A percentile compares a stretch with the other conserved stretches of the same genome.
Evolutionary conservation across 2,113 vertebrate genomes (phyloP).

Genomic region (Calidris pygmaea): DNA sequence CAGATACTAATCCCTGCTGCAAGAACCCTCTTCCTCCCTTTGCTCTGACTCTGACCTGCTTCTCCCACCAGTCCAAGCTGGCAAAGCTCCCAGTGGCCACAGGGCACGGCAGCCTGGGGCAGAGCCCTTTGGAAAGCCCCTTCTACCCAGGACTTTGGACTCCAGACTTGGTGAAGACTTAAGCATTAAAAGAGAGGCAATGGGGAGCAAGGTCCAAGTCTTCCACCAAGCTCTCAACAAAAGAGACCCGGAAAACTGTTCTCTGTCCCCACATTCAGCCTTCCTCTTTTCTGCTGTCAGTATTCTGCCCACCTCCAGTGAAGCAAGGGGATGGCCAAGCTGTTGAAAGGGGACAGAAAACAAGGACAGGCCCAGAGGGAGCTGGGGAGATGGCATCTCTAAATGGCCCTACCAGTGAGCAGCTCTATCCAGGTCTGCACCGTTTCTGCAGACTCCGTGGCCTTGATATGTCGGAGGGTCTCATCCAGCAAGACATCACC

Average conservation of each 20-base stretch:
- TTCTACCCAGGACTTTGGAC: no score
- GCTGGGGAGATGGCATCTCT: rapidly evolving
- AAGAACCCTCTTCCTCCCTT: not conserved
- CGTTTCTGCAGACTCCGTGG: constrained; percentile 74
- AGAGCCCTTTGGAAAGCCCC: not conserved
- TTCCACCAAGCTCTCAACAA: rapidly evolving
- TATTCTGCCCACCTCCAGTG: not conserved
- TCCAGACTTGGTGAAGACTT: not conserved
- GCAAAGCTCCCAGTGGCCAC: not conserved
- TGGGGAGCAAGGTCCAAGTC: rapidly evolving
- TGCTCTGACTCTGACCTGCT: not conserved
- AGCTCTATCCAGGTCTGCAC: constrained; percentile 86
- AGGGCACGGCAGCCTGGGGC: not conserved
- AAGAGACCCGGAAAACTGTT: not conserved
- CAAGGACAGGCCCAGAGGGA: not conserved
- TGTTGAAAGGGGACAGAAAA: not conserved
- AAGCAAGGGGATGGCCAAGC: not conserved
- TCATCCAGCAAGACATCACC: constrained; percentile 85
- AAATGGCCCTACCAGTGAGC: constrained; percentile 76
- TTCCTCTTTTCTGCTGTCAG: not conserved
- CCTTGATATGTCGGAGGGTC: constrained; percentile 84
- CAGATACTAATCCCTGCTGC: rapidly evolving
- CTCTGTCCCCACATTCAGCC: not conserved
- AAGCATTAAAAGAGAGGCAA: not conserved
- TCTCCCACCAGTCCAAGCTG: not conserved